Evolutionary conservation across 2,888 invertebrate genomes (phyloP).

Genomic region (Calameuta filiformis): DNA sequence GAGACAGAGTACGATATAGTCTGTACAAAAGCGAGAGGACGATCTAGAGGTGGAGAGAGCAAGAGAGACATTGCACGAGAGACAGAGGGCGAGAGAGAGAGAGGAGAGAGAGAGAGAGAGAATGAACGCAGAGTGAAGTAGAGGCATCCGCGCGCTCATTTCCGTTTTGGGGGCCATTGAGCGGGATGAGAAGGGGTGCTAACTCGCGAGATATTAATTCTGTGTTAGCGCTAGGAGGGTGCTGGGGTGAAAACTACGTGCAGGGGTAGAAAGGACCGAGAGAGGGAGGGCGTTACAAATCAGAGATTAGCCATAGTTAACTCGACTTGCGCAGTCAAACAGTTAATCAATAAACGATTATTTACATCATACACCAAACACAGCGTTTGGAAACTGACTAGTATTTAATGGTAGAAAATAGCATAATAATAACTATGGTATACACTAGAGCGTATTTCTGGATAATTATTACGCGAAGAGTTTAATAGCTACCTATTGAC

Average conservation of each 20-base stretch:
- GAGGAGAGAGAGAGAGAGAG: constrained; percentile 11
- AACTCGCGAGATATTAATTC: constrained; percentile 67
- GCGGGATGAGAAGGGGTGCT: constrained; percentile 50
- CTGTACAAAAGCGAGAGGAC: neutral
- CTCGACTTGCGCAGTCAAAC: constrained; percentile 66
- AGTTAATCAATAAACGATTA: constrained; percentile 66
- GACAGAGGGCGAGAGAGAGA: neutral
- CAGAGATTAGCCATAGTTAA: constrained; percentile 66
- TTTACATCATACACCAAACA: constrained; percentile 49
- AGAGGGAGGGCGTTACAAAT: constrained; percentile 61
- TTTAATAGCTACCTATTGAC: neutral
- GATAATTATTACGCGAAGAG: neutral
- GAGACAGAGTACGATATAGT: neutral
- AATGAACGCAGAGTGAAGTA: constrained; percentile 34
- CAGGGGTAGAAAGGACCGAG: constrained; percentile 35
- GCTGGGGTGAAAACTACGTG: constrained; percentile 58
- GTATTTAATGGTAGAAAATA: neutral
- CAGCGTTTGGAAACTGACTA: neutral
- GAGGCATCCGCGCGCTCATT: constrained; percentile 66
- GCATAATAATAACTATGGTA: neutral
- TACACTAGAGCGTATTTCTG: neutral
- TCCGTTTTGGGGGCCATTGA: constrained; percentile 57
- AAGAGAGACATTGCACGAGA: neutral
- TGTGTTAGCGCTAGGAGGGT: constrained; percentile 64
- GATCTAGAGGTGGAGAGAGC: neutral